Percentiles rank a stretch among this genome's conserved stretches.
phyloP scores from a whole-genome alignment of 2,113 vertebrate genomes.

The Corvus moneduloides region DNA sequence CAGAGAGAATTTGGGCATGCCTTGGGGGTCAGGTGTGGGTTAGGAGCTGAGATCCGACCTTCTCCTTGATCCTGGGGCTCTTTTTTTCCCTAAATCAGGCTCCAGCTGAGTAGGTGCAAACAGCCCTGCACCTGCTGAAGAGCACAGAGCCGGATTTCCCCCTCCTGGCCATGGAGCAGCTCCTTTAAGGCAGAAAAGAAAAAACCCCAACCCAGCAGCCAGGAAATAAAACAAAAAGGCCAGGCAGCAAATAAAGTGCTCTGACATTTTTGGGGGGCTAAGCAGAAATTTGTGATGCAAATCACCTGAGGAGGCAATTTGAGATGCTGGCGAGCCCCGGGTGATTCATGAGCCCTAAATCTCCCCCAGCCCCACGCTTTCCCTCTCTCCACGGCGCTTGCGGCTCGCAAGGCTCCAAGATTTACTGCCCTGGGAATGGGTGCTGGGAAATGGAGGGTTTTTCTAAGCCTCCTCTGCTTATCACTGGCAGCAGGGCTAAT shows the following conservation, averaged over 20 bases:
- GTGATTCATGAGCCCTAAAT: constrained; percentile 16
- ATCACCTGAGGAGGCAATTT: background rate
- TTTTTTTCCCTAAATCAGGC: background rate
- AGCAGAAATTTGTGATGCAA: background rate
- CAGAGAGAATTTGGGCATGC: background rate
- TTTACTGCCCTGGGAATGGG: constrained; percentile 6
- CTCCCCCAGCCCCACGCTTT: background rate
- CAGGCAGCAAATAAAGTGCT: background rate
- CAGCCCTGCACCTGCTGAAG: background rate
- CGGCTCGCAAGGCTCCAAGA: background rate
- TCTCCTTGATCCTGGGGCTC: background rate
- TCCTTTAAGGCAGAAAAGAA: background rate
- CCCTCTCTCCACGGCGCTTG: fast-evolving
- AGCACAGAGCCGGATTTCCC: background rate
- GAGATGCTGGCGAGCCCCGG: background rate
- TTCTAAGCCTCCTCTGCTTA: constrained; percentile 1
- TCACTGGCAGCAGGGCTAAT: background rate
- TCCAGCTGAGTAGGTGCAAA: background rate
- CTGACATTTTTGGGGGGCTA: background rate
- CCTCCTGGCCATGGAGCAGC: background rate
- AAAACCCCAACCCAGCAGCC: background rate
- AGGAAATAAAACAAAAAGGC: background rate
- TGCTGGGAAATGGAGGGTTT: background rate
- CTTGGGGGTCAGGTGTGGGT: background rate
- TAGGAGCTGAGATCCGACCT: background rate